Base-by-base conservation (phyloP, 2,888 invertebrate species). In the Deilephila porcellus region DNA sequence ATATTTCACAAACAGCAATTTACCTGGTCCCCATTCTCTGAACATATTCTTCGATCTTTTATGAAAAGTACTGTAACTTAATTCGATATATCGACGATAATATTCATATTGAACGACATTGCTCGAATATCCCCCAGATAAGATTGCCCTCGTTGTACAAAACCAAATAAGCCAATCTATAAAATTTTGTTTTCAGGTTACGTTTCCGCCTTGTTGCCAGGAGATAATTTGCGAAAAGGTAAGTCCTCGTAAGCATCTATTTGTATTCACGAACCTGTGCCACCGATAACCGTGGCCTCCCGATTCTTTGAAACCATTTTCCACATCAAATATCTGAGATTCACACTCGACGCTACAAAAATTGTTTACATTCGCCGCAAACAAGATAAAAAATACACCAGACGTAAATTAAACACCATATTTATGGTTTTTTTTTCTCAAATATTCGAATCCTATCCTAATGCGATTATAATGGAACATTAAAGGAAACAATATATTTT, bases 221-320 rank as follows among this genome's bases (percentile, higher is more conserved):
- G 82, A 88, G 89, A 92, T 93, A 89, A 93, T 92, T 93, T 92
- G 92, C 91, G 86, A 90, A 89, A 90, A 91, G 92, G 93, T 92
- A 90, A 91, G 88, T 86, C 80, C 84, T 85, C 79, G 78, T 89
- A 89, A 88, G 82, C 85, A 82, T 86, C 88, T 86, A 90, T 91
- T 92, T 90, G 88, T 91, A 92, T 91, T 91, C 91, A 90, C 84
- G 76, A 78, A 79, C 78, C 80, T 77, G 81, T 78, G 83, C 52
- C 53, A 7, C 29, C 11, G 17, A 45, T 19, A 62, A 60, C 52
- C 32, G 32, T 53, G 5, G 53, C 8, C 32, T n/a, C n/a, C 25
- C n/a, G 19, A n/a, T 62, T 62, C 53, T 63, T 11, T 8, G 20
- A 19, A 37, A 19, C 53, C 34, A 20, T 53, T 56, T 34, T 34